Conservation (phyloP, 2,888 invertebrate genomes). For the Apamea sordens region DNA sequence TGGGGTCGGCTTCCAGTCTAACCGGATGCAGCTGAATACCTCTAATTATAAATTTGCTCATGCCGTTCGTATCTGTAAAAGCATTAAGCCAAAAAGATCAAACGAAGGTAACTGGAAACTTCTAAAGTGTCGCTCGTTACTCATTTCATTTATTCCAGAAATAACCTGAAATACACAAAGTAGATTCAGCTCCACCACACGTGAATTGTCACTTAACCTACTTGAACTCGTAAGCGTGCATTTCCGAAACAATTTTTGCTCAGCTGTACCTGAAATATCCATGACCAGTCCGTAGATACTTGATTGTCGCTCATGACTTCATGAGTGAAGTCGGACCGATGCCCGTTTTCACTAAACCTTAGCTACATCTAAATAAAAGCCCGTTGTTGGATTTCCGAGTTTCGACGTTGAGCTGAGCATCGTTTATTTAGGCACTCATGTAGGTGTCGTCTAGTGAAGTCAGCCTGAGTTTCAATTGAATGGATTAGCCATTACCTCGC, state of each 20-base stretch:
- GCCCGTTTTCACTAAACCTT: background rate
- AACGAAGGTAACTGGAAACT: slow-evolving; percentile 30
- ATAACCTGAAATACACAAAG: slow-evolving; percentile 25
- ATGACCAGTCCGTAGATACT: slow-evolving; percentile 29
- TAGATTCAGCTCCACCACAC: slow-evolving; percentile 15
- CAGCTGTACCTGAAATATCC: slow-evolving; percentile 50
- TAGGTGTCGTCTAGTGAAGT: slow-evolving; percentile 15
- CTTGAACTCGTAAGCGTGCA: slow-evolving; percentile 49
- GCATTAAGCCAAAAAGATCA: slow-evolving; percentile 7
- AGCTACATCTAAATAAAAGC: background rate
- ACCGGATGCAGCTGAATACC: too few relatives aligned
- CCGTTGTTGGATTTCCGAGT: background rate
- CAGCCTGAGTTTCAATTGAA: slow-evolving; percentile 55
- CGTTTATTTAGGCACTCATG: background rate
- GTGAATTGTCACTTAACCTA: slow-evolving; percentile 60
- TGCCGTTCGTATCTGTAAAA: background rate
- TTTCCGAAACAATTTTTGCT: slow-evolving; percentile 57
- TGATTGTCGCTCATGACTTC: slow-evolving; percentile 22
- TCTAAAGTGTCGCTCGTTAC: slow-evolving; percentile 22
- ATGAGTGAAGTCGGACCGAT: background rate
- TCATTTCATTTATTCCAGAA: slow-evolving; percentile 29
- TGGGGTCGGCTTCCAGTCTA: too few relatives aligned
- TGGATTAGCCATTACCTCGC: slow-evolving; percentile 41
- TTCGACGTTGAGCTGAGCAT: background rate
- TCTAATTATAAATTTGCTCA: slow-evolving; percentile 9